phyloP scores from a whole-genome alignment of 2,888 invertebrate genomes.

The Drosophila prolongata region DNA sequence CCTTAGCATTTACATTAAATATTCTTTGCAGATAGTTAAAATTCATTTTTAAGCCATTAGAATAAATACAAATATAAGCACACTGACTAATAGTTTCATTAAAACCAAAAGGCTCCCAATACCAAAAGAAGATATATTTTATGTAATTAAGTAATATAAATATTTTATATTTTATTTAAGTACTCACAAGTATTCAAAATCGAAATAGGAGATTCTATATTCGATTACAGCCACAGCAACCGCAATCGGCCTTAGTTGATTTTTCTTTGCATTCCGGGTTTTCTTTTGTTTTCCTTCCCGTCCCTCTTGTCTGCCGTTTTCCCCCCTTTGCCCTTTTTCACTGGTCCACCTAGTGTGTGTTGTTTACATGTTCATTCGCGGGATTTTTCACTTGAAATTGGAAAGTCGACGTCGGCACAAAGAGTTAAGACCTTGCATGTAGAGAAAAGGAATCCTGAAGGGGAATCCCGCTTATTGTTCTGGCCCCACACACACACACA shows the following conservation, averaged over 20 bases:
- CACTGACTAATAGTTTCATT: too few relatives aligned
- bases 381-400: slow-evolving; percentile 79
- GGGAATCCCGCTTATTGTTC: slow-evolving; percentile 26
- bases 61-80: too few relatives aligned
- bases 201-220: slow-evolving; percentile 3
- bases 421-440: slow-evolving; percentile 70
- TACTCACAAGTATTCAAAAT: not conserved
- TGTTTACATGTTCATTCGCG: slow-evolving; percentile 80
- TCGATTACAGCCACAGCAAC: not conserved
- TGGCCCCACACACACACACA: slow-evolving; percentile 23
- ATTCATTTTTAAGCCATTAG: too few relatives aligned
- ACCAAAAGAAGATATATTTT: too few relatives aligned
- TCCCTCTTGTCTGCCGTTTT: not conserved
- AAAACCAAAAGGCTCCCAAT: too few relatives aligned
- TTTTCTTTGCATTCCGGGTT: slow-evolving; percentile 33
- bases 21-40: too few relatives aligned
- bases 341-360: slow-evolving; percentile 66
- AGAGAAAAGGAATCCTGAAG: slow-evolving; percentile 13
- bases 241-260: slow-evolving; percentile 27
- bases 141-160: too few relatives aligned
- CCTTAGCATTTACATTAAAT: too few relatives aligned
- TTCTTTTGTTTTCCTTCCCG: slow-evolving; percentile 33
- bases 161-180: too few relatives aligned
- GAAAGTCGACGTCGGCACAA: slow-evolving; percentile 73
- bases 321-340: slow-evolving; percentile 8